phyloP scores from a whole-genome alignment of 2,113 vertebrate genomes.

The Propithecus coquereli region DNA sequence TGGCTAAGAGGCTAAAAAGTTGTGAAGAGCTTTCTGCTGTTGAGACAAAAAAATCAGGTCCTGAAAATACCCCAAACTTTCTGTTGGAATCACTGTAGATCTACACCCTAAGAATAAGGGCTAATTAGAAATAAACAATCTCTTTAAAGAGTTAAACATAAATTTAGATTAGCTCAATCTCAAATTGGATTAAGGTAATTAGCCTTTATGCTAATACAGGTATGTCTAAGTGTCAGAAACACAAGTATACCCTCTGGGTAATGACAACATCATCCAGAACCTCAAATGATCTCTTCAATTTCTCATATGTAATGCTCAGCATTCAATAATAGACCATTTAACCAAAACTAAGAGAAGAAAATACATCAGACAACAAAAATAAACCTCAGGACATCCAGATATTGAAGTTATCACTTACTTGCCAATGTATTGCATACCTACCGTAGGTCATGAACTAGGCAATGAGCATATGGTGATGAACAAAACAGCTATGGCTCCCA shows the following conservation, averaged over 20 bases:
- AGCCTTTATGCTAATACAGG: not conserved
- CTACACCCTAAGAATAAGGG: not conserved
- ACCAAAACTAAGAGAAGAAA: slow-evolving; percentile 5
- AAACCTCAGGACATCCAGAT: not conserved
- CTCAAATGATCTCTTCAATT: not conserved
- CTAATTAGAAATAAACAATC: not conserved
- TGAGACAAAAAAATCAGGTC: not conserved
- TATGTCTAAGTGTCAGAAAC: not conserved
- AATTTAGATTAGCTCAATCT: not conserved
- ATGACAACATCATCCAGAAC: not conserved
- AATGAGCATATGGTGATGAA: not conserved
- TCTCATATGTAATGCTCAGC: not conserved
- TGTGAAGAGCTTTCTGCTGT: not conserved
- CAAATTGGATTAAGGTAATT: not conserved
- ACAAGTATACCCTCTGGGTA: not conserved
- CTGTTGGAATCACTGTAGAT: not conserved
- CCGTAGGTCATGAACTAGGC: not conserved
- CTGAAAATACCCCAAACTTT: not conserved
- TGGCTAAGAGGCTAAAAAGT: not conserved
- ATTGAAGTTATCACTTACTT: not conserved
- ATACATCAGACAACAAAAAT: not conserved
- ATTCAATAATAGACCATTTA: not conserved
- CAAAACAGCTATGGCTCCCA: not conserved
- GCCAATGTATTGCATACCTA: not conserved
- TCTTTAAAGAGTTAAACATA: slow-evolving; percentile 16